Percentiles rank a stretch among this genome's conserved stretches.
phyloP scores from a whole-genome alignment of 2,113 vertebrate species.

The Sphaerodactylus townsendi region DNA sequence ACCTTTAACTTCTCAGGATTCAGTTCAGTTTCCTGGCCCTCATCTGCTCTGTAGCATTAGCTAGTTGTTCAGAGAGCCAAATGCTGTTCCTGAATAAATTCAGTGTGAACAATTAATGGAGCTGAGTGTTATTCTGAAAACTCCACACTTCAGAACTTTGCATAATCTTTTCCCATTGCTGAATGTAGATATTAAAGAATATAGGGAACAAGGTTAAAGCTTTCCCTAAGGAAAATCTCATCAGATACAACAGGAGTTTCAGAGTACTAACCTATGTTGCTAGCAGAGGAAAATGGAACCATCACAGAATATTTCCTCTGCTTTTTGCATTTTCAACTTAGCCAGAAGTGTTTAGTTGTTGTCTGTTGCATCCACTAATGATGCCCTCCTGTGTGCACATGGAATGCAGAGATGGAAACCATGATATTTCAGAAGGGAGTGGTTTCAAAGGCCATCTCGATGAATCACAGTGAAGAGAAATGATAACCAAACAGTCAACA shows the following conservation, averaged over 20 bases:
- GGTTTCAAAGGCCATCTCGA: not conserved
- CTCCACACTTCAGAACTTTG: no score
- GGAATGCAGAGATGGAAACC: not conserved
- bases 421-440: not conserved
- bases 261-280: not conserved
- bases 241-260: not conserved
- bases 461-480: constrained; percentile 16
- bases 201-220: not conserved
- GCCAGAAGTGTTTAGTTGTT: not conserved
- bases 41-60: no score
- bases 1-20: not conserved
- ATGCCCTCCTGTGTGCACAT: not conserved
- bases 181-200: no score
- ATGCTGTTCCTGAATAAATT: no score
- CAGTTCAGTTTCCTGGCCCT: not conserved
- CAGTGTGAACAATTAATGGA: no score
- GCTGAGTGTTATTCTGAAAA: no score
- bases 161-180: no score
- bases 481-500: constrained; percentile 26
- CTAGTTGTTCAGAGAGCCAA: no score
- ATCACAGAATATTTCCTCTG: not conserved
- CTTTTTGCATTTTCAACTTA: not conserved
- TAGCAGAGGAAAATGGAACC: not conserved
- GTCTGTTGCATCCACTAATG: not conserved
- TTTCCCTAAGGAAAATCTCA: not conserved